Conservation (phyloP, 37 sponge, comb jelly and placozoan genomes). For the Cladorhizidae sp. region DNA sequence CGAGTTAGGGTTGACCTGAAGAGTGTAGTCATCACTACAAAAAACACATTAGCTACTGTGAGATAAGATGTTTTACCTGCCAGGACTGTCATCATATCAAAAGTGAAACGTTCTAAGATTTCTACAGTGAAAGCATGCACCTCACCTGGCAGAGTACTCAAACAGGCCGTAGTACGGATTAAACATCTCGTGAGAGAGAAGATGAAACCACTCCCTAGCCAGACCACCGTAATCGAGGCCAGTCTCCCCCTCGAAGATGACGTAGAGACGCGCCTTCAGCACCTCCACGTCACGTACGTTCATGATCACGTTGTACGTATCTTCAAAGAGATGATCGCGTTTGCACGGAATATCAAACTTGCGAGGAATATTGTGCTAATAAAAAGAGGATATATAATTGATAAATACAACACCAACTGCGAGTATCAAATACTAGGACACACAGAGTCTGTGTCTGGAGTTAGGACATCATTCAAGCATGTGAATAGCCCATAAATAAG, state of each 20-base stretch:
- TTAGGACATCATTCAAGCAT: no score
- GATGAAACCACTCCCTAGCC: conserved; percentile 97
- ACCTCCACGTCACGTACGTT: conserved; percentile 52
- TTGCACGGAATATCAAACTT: conserved; percentile 74
- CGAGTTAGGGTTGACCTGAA: conserved; percentile 97
- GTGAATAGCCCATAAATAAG: no score
- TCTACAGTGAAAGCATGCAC: background rate
- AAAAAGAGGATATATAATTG: background rate
- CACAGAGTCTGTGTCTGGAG: no score
- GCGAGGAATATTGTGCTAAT: conserved; percentile 56
- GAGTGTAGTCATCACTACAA: conserved; percentile 97
- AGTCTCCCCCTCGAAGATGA: conserved; percentile 86
- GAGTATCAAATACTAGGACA: no score
- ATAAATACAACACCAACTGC: no score
- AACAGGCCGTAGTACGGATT: conserved; percentile 99
- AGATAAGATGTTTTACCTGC: no score
- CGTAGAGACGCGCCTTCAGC: conserved; percentile 74
- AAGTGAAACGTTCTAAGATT: no score
- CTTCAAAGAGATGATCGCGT: conserved; percentile 77
- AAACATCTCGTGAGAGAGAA: conserved; percentile 98
- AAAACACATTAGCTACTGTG: background rate
- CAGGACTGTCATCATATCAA: background rate
- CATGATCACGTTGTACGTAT: conserved; percentile 79
- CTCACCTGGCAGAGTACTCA: conserved; percentile 97
- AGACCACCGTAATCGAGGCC: conserved; percentile 98